Evolutionary conservation across 2,113 vertebrate genomes (phyloP).

Genomic region (Rhabdomys dilectus): DNA sequence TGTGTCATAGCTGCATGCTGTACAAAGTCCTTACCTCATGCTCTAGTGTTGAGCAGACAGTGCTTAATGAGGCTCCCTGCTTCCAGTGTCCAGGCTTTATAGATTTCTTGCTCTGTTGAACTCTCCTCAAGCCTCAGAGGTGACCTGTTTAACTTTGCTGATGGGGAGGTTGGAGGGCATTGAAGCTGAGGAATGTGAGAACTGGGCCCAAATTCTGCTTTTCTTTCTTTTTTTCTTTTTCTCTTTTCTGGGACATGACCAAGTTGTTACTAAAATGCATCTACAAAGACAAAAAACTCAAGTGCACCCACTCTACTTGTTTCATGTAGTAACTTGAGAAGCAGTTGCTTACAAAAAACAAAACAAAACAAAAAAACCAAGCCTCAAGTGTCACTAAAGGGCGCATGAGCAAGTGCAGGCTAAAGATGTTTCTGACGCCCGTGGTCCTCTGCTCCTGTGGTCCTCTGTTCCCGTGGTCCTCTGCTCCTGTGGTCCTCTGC

Average conservation of each 20-base stretch:
- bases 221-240: not conserved
- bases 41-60: not conserved
- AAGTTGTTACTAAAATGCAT: conserved; percentile 3
- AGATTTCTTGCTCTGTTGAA: not conserved
- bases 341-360: not conserved
- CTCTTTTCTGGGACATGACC: not conserved
- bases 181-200: not conserved
- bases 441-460: too few relatives aligned
- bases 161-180: not conserved
- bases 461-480: not conserved
- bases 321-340: conserved; percentile 41
- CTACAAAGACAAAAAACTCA: not conserved
- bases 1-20: not conserved
- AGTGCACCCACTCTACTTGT: not conserved
- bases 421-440: not conserved
- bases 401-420: not conserved
- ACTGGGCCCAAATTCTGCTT: not conserved
- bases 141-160: not conserved
- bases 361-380: not conserved
- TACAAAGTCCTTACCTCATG: not conserved
- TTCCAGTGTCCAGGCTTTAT: not conserved
- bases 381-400: not conserved
- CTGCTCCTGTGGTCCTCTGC: not conserved
- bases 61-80: not conserved
- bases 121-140: not conserved